Base-by-base conservation (phyloP, 2,797 vertebrate species). In the Momotus momota region DNA sequence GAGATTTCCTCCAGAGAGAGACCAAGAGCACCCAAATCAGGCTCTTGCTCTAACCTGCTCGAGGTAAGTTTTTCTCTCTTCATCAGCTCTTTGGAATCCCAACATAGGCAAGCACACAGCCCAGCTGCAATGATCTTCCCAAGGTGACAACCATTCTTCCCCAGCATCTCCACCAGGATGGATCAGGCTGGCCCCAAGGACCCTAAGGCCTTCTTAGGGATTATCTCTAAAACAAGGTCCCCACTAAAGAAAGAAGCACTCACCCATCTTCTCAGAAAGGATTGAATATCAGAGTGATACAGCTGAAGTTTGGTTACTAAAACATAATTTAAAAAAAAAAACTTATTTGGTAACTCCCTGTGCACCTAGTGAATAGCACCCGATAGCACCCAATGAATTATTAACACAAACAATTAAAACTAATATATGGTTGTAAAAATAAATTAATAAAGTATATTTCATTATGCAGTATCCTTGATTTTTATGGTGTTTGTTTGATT, bases 401-500 rank as follows among this genome's bases (percentile, higher is more conserved):
- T 72, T 80, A 89, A 89, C n/a, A 7, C 65, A 92, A 96, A 90
- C 90, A 94, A 94, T 95, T 96, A 95, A 96, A 96, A 86, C 60
- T 92, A 95, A 96, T 91, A 89, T 65, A 94, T 77, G 71, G 78
- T 51, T 95, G 74, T 77, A 92, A 95, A 97, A 96, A 87, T 92
- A 94, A 96, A 96, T 87, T 8, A 92, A 94, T 92, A 90, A 96
- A 87, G 57, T 86, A 71, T 73, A 95, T 95, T 96, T 95, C 90
- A 95, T 96, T 96, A 97, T 85, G 90, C 83, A 38, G 64, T 85
- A 95, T 74, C 81, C 79, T 87, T 96, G 93, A 95, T 95, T 96
- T 97, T 95, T 94, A 87, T 94, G 64, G 88, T 85, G 61, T 95
- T 88, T 90, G 52, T 92, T 94, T 96, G 95, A 96, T 95, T 96